phyloP scores from a whole-genome alignment of 2,888 invertebrate species.

The Polyommatus icarus region DNA sequence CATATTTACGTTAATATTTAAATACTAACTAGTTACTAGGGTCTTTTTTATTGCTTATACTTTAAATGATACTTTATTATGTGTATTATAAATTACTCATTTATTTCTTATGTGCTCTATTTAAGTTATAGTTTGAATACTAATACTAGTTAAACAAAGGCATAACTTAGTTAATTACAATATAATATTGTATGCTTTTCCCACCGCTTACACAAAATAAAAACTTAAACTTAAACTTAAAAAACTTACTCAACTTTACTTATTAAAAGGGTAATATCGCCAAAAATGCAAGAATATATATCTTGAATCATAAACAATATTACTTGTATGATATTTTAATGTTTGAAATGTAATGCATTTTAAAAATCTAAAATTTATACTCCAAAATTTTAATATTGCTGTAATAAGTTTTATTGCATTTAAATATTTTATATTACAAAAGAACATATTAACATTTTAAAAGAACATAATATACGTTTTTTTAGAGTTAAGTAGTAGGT shows the following conservation, averaged over 20 bases:
- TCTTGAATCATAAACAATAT: no score
- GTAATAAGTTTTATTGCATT: no score
- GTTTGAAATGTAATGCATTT: no score
- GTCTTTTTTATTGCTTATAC: neutral
- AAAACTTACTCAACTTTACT: neutral
- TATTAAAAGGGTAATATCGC: neutral
- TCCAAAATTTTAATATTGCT: no score
- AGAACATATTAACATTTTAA: no score
- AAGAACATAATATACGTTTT: no score
- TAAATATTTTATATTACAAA: no score
- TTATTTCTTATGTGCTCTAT: neutral
- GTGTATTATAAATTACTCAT: neutral
- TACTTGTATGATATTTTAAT: no score
- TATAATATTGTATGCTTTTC: neutral
- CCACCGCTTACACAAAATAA: conserved; percentile 1
- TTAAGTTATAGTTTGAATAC: conserved; percentile 1
- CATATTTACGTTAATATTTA: neutral
- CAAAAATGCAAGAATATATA: neutral
- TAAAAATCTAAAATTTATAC: no score
- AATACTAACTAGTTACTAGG: neutral
- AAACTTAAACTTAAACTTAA: no score
- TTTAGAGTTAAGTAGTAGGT: no score
- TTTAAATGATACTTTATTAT: neutral
- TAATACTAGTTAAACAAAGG: neutral
- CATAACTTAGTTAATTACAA: conserved; percentile 14